Evolutionary conservation across 1,140 invertebrate genomes (phyloP).

Genomic region (Halyomorpha halys): DNA sequence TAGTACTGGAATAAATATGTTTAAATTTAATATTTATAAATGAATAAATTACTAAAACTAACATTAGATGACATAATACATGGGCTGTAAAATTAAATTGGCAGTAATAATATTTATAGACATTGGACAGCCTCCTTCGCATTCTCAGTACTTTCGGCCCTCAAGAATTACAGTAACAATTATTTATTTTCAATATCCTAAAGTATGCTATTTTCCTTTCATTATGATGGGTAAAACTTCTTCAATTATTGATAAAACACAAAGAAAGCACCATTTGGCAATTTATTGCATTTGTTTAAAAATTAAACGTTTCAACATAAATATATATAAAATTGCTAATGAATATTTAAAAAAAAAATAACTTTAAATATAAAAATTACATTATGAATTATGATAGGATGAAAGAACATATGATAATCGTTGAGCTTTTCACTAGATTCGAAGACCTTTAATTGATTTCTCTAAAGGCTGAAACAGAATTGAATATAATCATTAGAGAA

Average conservation of each 20-base stretch:
- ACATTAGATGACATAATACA: too few species aligned
- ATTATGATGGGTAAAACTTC: too few species aligned
- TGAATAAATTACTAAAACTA: too few species aligned
- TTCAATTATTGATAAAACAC: neutral
- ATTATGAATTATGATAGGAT: neutral
- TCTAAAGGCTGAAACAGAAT: slow-evolving; percentile 11
- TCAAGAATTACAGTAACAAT: too few species aligned
- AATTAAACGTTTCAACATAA: slow-evolving; percentile 1
- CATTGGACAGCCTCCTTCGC: too few species aligned
- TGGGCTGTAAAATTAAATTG: too few species aligned
- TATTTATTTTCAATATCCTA: too few species aligned
- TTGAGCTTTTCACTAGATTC: slow-evolving; percentile 3
- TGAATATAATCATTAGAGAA: neutral
- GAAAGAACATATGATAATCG: neutral
- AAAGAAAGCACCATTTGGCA: slow-evolving; percentile 16
- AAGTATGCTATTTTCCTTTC: too few species aligned
- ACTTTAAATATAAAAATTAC: slow-evolving; percentile 13
- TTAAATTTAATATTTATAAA: too few species aligned
- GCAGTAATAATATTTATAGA: too few species aligned
- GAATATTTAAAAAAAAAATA: slow-evolving; percentile 1
- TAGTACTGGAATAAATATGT: too few species aligned
- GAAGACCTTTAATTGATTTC: slow-evolving; percentile 14
- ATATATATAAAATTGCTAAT: slow-evolving; percentile 9
- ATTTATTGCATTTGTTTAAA: slow-evolving; percentile 2
- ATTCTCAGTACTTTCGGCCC: too few species aligned